Evolutionary conservation across 2,797 vertebrate genomes (phyloP).

Genomic region (Malacoctenus gilli): DNA sequence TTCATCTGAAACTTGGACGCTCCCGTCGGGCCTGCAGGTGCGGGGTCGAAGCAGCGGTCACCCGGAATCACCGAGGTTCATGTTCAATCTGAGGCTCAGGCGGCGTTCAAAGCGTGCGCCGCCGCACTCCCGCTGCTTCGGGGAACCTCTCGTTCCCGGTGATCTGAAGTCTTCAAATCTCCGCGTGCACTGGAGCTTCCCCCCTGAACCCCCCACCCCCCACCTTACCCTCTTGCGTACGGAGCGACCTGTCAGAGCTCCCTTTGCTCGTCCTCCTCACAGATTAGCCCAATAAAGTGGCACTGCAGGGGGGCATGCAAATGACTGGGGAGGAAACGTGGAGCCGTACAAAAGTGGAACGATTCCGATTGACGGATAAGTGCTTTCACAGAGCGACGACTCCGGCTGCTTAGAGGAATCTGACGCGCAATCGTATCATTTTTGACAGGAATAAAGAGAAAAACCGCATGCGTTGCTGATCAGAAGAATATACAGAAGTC

Average conservation of each 20-base stretch:
- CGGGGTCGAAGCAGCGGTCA: not conserved
- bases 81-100: conserved; percentile 6
- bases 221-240: conserved; percentile 5
- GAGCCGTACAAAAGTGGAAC: conserved; percentile 6
- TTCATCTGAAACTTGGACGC: not conserved
- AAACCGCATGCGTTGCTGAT: not conserved
- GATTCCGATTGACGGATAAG: conserved; percentile 20
- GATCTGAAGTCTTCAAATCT: conserved; percentile 16
- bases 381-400: conserved; percentile 1
- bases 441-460: not conserved
- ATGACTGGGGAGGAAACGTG: not conserved
- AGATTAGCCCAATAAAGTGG: conserved; percentile 1
- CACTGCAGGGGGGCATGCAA: not conserved
- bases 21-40: not conserved
- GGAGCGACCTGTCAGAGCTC: conserved; percentile 21
- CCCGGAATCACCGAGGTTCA: conserved; percentile 1
- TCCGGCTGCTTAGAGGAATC: not conserved
- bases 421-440: not conserved
- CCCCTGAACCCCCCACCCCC: conserved; percentile 3
- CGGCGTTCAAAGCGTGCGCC: conserved; percentile 24
- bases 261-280: conserved; percentile 9
- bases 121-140: conserved; percentile 5
- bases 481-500: not conserved
- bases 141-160: not conserved
- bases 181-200: conserved; percentile 3